These are phyloP conservation scores for Ferdinandea cuprea DNA, from an alignment of 2,888 invertebrate species.

Conservation along the genomic window DNA sequence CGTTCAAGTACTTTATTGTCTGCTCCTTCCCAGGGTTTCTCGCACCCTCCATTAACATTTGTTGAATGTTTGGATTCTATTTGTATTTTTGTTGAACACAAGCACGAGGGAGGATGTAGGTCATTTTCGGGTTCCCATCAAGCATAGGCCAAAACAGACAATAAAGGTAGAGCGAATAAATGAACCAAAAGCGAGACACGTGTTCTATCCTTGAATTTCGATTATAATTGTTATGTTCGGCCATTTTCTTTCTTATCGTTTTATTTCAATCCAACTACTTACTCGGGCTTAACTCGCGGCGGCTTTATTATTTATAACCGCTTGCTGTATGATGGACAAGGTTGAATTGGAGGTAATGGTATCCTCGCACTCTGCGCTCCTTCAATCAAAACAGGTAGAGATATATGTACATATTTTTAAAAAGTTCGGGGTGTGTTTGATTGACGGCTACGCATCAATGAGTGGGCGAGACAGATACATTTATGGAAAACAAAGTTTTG, in stretches of 20 bases:
- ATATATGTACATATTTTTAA: no score
- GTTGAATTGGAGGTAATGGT: constrained; percentile 24
- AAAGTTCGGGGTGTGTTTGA: constrained; percentile 20
- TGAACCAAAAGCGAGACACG: constrained; percentile 41
- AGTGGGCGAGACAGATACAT: not conserved
- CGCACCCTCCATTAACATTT: constrained; percentile 40
- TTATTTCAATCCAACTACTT: not conserved
- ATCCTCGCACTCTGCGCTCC: not conserved
- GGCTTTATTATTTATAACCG: constrained; percentile 41
- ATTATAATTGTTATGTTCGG: constrained; percentile 58
- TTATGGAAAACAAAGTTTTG: constrained; percentile 2
- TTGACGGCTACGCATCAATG: no score
- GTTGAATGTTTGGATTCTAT: constrained; percentile 63
- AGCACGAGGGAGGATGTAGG: constrained; percentile 3
- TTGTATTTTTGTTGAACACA: constrained; percentile 31
- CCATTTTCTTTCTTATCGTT: constrained; percentile 30
- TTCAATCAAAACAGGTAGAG: constrained; percentile 14
- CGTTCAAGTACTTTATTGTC: no score
- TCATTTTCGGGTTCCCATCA: not conserved
- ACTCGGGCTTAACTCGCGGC: not conserved
- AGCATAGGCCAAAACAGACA: constrained; percentile 40
- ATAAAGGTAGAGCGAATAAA: constrained; percentile 18
- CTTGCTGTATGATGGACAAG: constrained; percentile 34
- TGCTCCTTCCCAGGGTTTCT: no score
- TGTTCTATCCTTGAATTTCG: constrained; percentile 54